phyloP scores from a whole-genome alignment of 2,888 invertebrate genomes.

The Thymelicus acteon region DNA sequence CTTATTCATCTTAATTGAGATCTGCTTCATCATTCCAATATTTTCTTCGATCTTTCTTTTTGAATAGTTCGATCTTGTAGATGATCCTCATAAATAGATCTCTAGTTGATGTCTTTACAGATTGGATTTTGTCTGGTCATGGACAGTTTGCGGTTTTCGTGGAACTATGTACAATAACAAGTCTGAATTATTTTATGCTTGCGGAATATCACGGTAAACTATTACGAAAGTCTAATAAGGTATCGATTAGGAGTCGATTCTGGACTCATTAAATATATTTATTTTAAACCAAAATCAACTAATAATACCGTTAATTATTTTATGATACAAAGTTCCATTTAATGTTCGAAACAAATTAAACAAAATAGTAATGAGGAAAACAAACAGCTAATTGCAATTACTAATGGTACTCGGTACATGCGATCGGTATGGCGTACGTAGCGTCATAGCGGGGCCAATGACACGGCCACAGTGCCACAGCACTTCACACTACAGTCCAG shows the following conservation, averaged over 20 bases:
- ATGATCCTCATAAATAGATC: neutral
- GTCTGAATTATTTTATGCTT: neutral
- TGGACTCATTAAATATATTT: too few relatives aligned
- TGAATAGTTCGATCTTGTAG: neutral
- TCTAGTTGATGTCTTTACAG: neutral
- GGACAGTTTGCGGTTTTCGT: neutral
- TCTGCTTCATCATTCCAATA: conserved; percentile 4
- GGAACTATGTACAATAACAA: neutral
- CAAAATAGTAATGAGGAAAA: neutral
- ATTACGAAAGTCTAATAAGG: too few relatives aligned
- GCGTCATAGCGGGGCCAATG: conserved; percentile 13
- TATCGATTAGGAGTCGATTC: too few relatives aligned
- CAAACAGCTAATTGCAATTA: neutral
- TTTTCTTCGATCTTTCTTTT: neutral
- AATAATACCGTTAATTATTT: too few relatives aligned
- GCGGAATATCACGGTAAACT: neutral
- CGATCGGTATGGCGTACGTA: neutral
- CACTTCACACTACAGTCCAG: too few relatives aligned
- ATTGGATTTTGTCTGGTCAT: neutral
- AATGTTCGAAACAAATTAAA: too few relatives aligned
- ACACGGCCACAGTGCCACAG: conserved; percentile 7
- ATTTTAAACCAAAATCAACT: too few relatives aligned
- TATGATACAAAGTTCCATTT: too few relatives aligned
- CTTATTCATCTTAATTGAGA: neutral
- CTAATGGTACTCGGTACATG: neutral